Evolutionary conservation across 2,797 vertebrate species (phyloP), one percentile per base, ranked within the genome.

Genomic region (Peromyscus attwateri): DNA sequence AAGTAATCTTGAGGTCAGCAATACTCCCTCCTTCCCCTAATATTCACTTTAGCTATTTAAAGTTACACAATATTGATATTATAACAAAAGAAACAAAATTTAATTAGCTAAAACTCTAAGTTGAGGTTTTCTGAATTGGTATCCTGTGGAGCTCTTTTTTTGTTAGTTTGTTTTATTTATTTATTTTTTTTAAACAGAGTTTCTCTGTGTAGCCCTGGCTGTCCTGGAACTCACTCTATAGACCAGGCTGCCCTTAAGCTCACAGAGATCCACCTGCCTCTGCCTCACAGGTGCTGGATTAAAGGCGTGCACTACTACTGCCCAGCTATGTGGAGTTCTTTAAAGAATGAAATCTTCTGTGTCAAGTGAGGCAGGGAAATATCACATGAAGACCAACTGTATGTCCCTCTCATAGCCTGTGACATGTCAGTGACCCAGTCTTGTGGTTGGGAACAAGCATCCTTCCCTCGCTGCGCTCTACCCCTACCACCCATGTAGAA

Each of bases 81-180:
- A 57, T 37, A 95, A 40, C 60, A 95, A n/a, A 83, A 95, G 46
- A 95, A 94, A 92, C 76, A 96, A 97, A 96, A 88, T 73, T n/a
- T 87, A 87, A 92, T 95, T 89, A 92, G 73, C 37, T 87, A 97
- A 92, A 52, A 91, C 49, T 83, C 21, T 93, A 92, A 93, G 89
- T 80, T 23, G 21, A 31, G 25, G 14, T 84, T 96, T 94, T 91
- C 77, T 49, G 87, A 96, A 92, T 2, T 87, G 76, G 37, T 70
- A 71, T 89, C 68, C 75, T 92, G 27, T 77, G 10, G 37, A 89
- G 27, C 89, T 80, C 21, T 96, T 85, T 92, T 21, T 73, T 73
- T 19, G 21, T 71, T 71, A n/a, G 17, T 71, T 68, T 68, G 64
- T 68, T 16, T 29, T 40, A 40, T 68, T 37, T 40, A 40, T 68